Conservation (phyloP, 1,140 invertebrate species). For the Arion vulgaris region DNA sequence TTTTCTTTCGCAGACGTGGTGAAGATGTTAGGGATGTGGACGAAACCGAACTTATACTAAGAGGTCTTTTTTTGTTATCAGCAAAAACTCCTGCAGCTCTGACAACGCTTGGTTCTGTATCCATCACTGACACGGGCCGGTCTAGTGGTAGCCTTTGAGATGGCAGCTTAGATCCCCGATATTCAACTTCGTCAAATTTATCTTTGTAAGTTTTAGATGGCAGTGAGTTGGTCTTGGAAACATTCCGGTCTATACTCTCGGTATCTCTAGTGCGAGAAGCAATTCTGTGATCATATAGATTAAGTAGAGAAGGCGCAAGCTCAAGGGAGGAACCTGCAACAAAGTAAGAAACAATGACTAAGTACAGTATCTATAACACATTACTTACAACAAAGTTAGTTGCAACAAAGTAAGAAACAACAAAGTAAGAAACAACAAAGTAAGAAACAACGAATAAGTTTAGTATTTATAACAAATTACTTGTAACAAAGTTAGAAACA, state of each 20-base stretch:
- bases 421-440: too few species aligned
- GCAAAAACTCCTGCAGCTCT: not conserved
- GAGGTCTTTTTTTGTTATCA: constrained; percentile 75
- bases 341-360: constrained; percentile 62
- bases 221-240: constrained; percentile 31
- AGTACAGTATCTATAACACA: too few species aligned
- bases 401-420: too few species aligned
- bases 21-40: constrained; percentile 83
- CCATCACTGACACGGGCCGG: constrained; percentile 36
- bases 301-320: constrained; percentile 79
- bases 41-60: constrained; percentile 86
- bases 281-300: constrained; percentile 78
- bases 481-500: too few species aligned
- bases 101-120: not conserved
- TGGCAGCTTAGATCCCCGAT: not conserved
- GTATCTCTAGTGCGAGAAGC: constrained; percentile 35
- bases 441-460: too few species aligned
- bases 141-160: not conserved
- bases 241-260: constrained; percentile 27
- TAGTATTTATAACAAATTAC: too few species aligned
- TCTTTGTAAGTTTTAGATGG: constrained; percentile 1
- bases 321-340: constrained; percentile 78
- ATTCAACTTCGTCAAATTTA: not conserved
- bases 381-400: too few species aligned
- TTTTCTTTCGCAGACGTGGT: constrained; percentile 58